A percentile compares a stretch with the other conserved stretches of the same genome.
Conservation (phyloP, 2,888 invertebrate species). For the Camponotus fellah region DNA sequence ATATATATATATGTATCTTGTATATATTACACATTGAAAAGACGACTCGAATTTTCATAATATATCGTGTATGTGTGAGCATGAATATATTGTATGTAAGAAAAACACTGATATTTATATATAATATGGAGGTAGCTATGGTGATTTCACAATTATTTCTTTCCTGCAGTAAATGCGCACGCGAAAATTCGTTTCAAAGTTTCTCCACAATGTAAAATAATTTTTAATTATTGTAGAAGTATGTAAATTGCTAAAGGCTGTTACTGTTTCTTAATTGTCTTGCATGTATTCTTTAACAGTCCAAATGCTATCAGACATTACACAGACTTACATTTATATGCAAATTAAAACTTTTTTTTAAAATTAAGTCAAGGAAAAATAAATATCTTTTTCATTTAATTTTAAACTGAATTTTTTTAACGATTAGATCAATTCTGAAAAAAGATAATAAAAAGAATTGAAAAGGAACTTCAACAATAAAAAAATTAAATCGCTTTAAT, state of each 20-base stretch:
- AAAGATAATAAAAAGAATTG: no score
- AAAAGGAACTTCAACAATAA: no score
- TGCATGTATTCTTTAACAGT: background rate
- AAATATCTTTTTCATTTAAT: background rate
- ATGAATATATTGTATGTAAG: conserved; percentile 70
- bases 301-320: background rate
- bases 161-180: conserved; percentile 40
- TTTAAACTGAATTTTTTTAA: background rate
- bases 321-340: background rate
- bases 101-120: conserved; percentile 82
- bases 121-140: conserved; percentile 84
- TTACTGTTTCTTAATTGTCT: background rate
- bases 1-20: conserved; percentile 59
- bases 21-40: conserved; percentile 66
- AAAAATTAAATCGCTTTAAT: no score
- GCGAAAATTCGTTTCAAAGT: conserved; percentile 25
- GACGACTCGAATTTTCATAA: conserved; percentile 54
- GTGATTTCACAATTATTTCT: conserved; percentile 79
- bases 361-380: background rate
- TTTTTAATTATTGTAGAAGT: background rate
- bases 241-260: background rate
- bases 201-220: background rate
- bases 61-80: conserved; percentile 69
- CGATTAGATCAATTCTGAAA: no score
- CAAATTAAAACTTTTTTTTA: background rate